These are phyloP conservation scores for Tragelaphus buxtoni DNA, from an alignment of 2,113 vertebrate species.

Conservation along the genomic window DNA sequence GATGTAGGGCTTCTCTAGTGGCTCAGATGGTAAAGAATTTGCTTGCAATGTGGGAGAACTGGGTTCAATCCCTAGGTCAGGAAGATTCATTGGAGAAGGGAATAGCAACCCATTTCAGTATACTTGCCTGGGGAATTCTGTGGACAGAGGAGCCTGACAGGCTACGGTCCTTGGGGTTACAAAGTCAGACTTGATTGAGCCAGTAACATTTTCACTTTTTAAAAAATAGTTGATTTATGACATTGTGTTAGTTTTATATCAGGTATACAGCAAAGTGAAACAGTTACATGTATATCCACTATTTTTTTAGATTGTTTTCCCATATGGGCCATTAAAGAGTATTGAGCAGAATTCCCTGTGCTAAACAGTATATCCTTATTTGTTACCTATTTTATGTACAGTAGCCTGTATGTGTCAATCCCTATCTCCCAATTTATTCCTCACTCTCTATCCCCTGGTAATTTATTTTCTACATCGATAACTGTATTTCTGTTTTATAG, in stretches of 20 bases:
- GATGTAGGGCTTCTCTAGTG: neutral
- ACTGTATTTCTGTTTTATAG: neutral
- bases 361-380: neutral
- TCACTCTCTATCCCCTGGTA: neutral
- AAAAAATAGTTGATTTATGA: neutral
- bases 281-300: neutral
- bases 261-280: neutral
- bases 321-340: neutral
- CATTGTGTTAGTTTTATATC: neutral
- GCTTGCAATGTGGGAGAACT: neutral
- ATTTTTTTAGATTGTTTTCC: neutral
- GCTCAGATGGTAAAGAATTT: neutral
- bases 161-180: too few species aligned
- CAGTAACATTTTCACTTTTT: neutral
- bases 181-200: neutral
- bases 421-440: neutral
- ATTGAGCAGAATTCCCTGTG: neutral
- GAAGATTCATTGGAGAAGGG: neutral
- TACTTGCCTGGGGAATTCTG: neutral
- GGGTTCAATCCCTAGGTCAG: neutral
- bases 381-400: neutral
- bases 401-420: neutral
- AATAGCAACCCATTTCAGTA: neutral
- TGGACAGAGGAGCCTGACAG: neutral
- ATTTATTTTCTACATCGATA: neutral